Evolutionary conservation across 2,888 invertebrate genomes (phyloP).

Genomic region (Hylaea fasciaria): DNA sequence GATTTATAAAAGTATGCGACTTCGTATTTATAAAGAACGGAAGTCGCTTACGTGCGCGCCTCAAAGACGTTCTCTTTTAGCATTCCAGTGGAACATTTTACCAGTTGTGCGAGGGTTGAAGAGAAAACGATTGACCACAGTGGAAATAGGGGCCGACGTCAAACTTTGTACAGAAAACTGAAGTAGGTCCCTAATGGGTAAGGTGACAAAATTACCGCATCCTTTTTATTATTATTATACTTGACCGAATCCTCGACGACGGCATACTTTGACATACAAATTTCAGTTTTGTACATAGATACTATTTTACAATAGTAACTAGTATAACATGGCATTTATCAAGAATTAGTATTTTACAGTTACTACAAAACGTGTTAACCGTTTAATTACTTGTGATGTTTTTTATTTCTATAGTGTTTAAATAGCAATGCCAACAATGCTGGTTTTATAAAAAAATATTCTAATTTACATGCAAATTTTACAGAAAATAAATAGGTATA

Average conservation of each 20-base stretch:
- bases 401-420: constrained; percentile 22
- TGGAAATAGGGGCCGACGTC: background rate
- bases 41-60: constrained; percentile 6
- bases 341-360: constrained; percentile 20
- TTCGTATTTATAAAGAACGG: background rate
- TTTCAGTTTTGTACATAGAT: background rate
- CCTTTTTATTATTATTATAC: background rate
- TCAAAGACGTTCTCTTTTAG: constrained; percentile 20
- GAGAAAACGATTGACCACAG: background rate
- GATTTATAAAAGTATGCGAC: constrained; percentile 34
- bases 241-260: no score
- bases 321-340: constrained; percentile 13
- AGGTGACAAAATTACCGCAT: no score
- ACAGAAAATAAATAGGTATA: constrained; percentile 4
- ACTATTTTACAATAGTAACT: constrained; percentile 4
- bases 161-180: no score
- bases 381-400: constrained; percentile 16
- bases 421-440: constrained; percentile 21
- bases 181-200: no score
- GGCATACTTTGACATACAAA: background rate
- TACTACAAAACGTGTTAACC: constrained; percentile 18
- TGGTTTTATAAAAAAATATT: constrained; percentile 13
- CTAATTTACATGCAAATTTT: constrained; percentile 10
- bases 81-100: constrained; percentile 40
- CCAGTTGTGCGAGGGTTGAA: constrained; percentile 11